These are phyloP conservation scores for Sebastes itinus DNA, from an alignment of 2,797 vertebrate species.

Conservation along the genomic window DNA sequence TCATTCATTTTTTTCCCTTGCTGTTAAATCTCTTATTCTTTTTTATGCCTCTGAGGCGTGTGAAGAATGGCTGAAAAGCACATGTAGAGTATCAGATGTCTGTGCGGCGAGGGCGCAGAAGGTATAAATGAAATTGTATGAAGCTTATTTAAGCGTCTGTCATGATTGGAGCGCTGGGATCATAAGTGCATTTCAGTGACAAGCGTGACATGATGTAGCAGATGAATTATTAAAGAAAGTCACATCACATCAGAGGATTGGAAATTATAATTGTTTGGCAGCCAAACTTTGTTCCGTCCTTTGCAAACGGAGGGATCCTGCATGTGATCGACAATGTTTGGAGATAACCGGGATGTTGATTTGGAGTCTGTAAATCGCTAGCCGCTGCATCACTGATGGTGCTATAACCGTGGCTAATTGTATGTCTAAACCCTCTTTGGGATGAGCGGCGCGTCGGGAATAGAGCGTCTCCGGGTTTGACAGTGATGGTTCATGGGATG, in stretches of 20 bases:
- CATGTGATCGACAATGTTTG: slow-evolving; percentile 5
- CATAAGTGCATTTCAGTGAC: slow-evolving; percentile 52
- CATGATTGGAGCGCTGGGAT: slow-evolving; percentile 51
- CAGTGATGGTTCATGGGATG: slow-evolving; percentile 76
- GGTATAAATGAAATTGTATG: slow-evolving; percentile 19
- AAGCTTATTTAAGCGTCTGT: slow-evolving; percentile 55
- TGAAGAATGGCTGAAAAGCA: slow-evolving; percentile 17
- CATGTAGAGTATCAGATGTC: slow-evolving; percentile 30
- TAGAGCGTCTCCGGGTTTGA: slow-evolving; percentile 63
- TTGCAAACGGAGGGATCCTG: neutral
- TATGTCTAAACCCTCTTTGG: slow-evolving; percentile 71
- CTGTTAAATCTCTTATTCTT: slow-evolving; percentile 36
- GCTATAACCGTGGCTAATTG: slow-evolving; percentile 74
- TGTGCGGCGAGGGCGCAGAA: neutral
- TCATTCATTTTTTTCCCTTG: slow-evolving; percentile 37
- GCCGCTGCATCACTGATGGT: slow-evolving; percentile 17
- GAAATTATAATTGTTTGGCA: slow-evolving; percentile 37
- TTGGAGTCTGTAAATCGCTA: slow-evolving; percentile 11
- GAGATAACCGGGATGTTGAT: slow-evolving; percentile 35
- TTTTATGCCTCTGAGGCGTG: slow-evolving; percentile 31
- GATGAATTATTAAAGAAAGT: slow-evolving; percentile 63
- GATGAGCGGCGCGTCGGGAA: slow-evolving; percentile 65
- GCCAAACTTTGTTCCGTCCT: slow-evolving; percentile 44
- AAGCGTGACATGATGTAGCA: slow-evolving; percentile 61
- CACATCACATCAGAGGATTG: slow-evolving; percentile 56